These are phyloP conservation scores for Prosapia bicincta DNA, from an alignment of 2,888 invertebrate genomes.

Conservation along the genomic window DNA sequence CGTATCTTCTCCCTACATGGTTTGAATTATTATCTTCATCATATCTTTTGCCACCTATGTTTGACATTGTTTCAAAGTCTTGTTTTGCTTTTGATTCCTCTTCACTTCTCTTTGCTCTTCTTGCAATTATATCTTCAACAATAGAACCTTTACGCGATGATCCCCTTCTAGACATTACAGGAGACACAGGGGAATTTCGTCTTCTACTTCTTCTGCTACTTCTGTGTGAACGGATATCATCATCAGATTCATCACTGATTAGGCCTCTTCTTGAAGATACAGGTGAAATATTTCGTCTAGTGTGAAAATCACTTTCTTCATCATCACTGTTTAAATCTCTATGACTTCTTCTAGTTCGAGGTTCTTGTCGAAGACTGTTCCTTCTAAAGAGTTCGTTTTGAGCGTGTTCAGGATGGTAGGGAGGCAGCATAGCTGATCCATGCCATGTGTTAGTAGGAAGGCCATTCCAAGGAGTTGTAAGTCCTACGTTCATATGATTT, in stretches of 20 bases:
- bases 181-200: conserved; percentile 25
- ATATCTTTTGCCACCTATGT: conserved; percentile 22
- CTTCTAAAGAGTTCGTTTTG: conserved; percentile 33
- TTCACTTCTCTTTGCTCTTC: conserved; percentile 22
- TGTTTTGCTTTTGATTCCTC: conserved; percentile 21
- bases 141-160: conserved; percentile 21
- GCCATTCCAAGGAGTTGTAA: conserved; percentile 30
- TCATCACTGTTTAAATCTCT: conserved; percentile 25
- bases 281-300: conserved; percentile 13
- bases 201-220: conserved; percentile 21
- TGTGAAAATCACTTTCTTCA: conserved; percentile 12
- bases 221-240: conserved; percentile 21
- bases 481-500: conserved; percentile 9
- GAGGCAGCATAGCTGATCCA: conserved; percentile 32
- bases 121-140: conserved; percentile 24
- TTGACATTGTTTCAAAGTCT: conserved; percentile 28
- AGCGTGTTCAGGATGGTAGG: conserved; percentile 37
- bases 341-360: conserved; percentile 17
- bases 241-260: conserved; percentile 27
- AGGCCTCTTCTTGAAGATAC: conserved; percentile 15
- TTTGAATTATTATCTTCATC: conserved; percentile 28
- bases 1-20: conserved; percentile 22
- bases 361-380: conserved; percentile 25
- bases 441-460: conserved; percentile 44
- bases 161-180: conserved; percentile 28